Conservation (phyloP, 2,797 vertebrate species). For the Anguilla anguilla region DNA sequence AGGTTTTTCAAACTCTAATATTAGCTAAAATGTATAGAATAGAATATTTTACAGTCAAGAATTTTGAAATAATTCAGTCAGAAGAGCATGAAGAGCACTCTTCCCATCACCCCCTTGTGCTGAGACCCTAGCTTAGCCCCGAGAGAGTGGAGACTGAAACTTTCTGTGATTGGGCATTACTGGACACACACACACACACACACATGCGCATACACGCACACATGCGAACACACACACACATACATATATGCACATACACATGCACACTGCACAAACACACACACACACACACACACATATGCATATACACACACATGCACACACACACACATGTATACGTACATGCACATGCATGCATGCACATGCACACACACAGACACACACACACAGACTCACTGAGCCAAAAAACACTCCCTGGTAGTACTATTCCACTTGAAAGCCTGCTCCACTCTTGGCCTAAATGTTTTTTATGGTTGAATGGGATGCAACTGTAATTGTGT, state of each 20-base stretch:
- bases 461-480: not conserved
- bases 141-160: too few relatives aligned
- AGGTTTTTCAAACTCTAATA: too few relatives aligned
- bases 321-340: not conserved
- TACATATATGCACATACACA: not conserved
- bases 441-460: not conserved
- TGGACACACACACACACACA: not conserved
- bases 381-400: not conserved
- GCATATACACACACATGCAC: not conserved
- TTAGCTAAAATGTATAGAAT: too few relatives aligned
- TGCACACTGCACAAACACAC: not conserved
- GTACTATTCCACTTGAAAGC: not conserved
- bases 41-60: too few relatives aligned
- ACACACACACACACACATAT: too few relatives aligned
- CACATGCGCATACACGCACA: not conserved
- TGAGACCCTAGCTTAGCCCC: too few relatives aligned
- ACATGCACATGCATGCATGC: not conserved
- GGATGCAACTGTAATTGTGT: not conserved
- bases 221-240: too few relatives aligned
- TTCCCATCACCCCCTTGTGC: too few relatives aligned
- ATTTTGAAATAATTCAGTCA: too few relatives aligned
- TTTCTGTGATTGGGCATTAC: too few relatives aligned
- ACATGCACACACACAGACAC: not conserved
- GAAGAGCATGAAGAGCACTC: too few relatives aligned
- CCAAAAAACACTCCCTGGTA: not conserved